Base-by-base conservation (phyloP, 2,113 vertebrate species). In the Ranitomeya variabilis region DNA sequence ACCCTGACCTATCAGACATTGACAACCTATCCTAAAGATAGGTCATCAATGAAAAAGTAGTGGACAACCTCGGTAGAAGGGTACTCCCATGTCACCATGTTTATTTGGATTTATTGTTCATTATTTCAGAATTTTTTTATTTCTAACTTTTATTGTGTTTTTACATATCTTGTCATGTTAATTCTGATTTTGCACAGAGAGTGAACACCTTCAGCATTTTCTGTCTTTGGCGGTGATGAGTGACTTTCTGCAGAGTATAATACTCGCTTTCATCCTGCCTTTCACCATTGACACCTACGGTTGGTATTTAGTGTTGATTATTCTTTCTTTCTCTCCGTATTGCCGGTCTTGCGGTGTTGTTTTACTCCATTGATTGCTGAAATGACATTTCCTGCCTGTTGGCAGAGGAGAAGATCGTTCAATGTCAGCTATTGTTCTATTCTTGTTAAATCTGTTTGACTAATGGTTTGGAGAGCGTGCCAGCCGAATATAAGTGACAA, bases 351-450 rank as follows among this genome's bases (percentile, higher is more conserved):
- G 77, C 89, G 83, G 14, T 90, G 89, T 66, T 18, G 23, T 89
- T 81, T 78, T 90, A 89, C 87, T 91, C 86, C 83, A 86, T 83
- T 91, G 80, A 91, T 89, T 93, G 91, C 87, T 91, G 91, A 94
- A 94, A 92, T 85, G 88, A 87, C 91, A 90, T 90, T 91, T 92
- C 84, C 87, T 90, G 91, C 66, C 91, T 90, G 87, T 91, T 92
- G 91, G 87, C 89, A 90, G 90, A 91, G 89, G 80, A 90, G 89
- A 82, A 89, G 21, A 0, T 2, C 23, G 90, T 91, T 95, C 92
- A 95, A 95, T 94, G 89, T 91, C 90, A 64, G 78, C 90, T 93
- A 91, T 94, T 95, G 94, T 95, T 92, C 89, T 90, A 0, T 86
- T 86, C 78, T 81, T 45, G n/a, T 91, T 87, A 90, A 64, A 90